Evolutionary conservation across 2,113 vertebrate genomes (phyloP).

Genomic region (Carassius carassius): DNA sequence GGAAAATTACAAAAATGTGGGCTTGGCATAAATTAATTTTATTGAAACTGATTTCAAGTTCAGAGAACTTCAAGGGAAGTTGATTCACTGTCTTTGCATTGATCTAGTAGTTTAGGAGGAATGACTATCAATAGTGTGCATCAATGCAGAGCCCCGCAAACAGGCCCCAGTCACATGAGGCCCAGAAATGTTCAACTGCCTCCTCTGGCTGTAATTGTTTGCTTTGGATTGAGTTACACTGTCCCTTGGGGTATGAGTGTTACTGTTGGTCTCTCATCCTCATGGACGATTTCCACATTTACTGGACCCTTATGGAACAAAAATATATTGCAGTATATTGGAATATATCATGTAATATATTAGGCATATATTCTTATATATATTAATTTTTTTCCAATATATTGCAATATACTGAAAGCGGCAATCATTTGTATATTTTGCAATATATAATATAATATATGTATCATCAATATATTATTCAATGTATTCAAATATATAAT

Average conservation of each 20-base stretch:
- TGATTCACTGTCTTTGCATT: neutral
- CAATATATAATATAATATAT: no score
- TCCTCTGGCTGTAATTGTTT: slow-evolving; percentile 31
- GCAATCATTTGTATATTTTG: no score
- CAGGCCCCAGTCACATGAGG: slow-evolving; percentile 30
- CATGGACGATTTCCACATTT: slow-evolving; percentile 42
- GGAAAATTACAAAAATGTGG: neutral
- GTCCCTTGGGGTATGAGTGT: slow-evolving; percentile 32
- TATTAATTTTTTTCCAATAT: no score
- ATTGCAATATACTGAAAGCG: no score
- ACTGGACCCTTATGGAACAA: no score
- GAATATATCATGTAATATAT: no score
- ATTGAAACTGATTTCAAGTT: slow-evolving; percentile 4
- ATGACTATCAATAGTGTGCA: slow-evolving; percentile 33
- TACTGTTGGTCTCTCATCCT: slow-evolving; percentile 36
- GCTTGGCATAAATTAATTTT: neutral
- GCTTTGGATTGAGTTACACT: slow-evolving; percentile 38
- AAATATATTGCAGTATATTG: no score
- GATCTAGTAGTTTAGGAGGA: neutral
- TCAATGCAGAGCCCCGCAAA: slow-evolving; percentile 16
- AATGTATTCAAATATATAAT: no score
- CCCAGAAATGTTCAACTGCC: slow-evolving; percentile 1
- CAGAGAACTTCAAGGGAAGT: neutral
- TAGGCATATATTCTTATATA: no score
- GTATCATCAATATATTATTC: no score